Conservation (phyloP, 2,113 vertebrate genomes). For the Mustela nigripes region DNA sequence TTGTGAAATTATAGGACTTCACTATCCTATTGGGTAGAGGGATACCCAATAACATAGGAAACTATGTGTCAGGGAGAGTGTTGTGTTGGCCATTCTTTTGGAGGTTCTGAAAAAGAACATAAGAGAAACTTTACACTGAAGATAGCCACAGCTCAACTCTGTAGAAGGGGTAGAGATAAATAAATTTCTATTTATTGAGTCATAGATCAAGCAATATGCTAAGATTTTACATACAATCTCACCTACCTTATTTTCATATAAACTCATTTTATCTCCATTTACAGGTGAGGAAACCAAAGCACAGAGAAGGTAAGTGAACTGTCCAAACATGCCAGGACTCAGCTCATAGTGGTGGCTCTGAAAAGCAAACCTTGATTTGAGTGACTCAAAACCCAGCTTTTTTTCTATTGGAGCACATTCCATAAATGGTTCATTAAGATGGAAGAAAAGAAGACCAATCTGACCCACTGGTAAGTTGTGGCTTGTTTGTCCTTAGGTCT, state of each 20-base stretch:
- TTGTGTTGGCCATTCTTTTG: not conserved
- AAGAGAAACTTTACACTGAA: not conserved
- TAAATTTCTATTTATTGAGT: not conserved
- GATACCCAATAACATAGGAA: not conserved
- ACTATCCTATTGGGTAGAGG: not conserved
- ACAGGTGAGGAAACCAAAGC: not conserved
- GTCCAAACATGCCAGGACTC: not conserved
- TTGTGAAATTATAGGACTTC: not conserved
- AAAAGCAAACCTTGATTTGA: not conserved
- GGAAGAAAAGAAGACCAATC: not conserved
- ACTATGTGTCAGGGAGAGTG: not conserved
- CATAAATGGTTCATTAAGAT: not conserved
- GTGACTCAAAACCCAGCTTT: not conserved
- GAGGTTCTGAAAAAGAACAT: not conserved
- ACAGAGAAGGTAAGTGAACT: not conserved
- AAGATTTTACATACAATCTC: not conserved
- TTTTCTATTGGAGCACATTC: not conserved
- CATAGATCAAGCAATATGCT: not conserved
- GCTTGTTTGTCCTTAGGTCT: constrained; percentile 44
- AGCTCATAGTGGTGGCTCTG: not conserved
- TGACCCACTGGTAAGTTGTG: not conserved
- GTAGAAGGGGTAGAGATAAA: not conserved
- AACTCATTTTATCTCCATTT: not conserved
- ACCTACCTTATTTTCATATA: not conserved
- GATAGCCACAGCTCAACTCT: not conserved